Percentiles rank a stretch among this genome's conserved stretches.
These are phyloP conservation scores for Psittacula echo DNA, from an alignment of 2,797 vertebrate genomes.

Conservation along the genomic window DNA sequence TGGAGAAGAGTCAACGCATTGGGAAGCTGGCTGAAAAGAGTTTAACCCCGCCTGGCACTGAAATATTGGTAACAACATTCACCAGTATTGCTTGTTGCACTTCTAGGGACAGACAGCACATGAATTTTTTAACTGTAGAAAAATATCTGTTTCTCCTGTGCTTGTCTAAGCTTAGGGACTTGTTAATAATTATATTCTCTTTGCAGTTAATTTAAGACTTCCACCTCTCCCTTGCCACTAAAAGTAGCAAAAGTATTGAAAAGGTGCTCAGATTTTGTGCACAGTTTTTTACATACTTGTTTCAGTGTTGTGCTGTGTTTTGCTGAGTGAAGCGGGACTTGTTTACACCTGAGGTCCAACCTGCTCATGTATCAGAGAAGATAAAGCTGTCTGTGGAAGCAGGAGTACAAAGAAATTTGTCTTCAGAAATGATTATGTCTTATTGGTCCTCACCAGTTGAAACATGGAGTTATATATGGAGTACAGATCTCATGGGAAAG, in stretches of 20 bases:
- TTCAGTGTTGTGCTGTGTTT: not conserved
- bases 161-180: not conserved
- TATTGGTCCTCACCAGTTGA: not conserved
- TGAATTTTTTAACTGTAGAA: not conserved
- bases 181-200: not conserved
- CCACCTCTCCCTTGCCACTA: not conserved
- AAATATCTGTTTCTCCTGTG: not conserved
- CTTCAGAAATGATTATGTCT: not conserved
- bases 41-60: not conserved
- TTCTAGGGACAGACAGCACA: not conserved
- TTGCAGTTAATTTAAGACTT: not conserved
- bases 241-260: not conserved
- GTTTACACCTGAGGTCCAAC: not conserved
- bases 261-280: not conserved
- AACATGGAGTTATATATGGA: not conserved
- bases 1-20: fast-evolving
- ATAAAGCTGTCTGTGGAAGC: not conserved
- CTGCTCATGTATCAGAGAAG: not conserved
- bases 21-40: not conserved
- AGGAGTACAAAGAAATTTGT: not conserved
- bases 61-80: not conserved
- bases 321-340: not conserved
- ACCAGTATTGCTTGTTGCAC: not conserved
- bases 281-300: not conserved
- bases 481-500: not conserved